phyloP scores from a whole-genome alignment of 2,797 vertebrate species.

The Rhinophrynus dorsalis region DNA sequence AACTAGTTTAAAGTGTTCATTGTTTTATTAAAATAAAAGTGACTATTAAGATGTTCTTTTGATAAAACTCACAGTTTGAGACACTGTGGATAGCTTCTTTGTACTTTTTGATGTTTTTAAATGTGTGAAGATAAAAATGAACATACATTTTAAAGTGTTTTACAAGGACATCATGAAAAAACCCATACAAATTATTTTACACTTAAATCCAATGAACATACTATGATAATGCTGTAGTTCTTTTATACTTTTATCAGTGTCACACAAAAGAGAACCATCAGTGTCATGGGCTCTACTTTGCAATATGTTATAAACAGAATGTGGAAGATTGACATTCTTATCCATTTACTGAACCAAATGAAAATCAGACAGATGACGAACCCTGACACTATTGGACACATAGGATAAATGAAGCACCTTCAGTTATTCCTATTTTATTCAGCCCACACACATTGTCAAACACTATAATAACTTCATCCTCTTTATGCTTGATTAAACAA shows the following conservation, averaged over 20 bases:
- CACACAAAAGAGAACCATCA: slow-evolving; percentile 11
- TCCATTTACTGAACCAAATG: slow-evolving; percentile 31
- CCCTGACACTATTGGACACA: slow-evolving; percentile 5
- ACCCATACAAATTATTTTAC: slow-evolving; percentile 34
- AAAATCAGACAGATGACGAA: slow-evolving; percentile 7
- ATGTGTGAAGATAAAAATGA: not conserved
- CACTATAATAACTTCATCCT: not conserved
- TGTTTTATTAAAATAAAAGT: too few relatives aligned
- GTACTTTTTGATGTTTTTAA: too few relatives aligned
- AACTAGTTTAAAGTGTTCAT: too few relatives aligned
- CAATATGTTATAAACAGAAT: slow-evolving; percentile 16
- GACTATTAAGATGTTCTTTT: too few relatives aligned
- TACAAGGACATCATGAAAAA: not conserved
- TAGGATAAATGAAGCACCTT: slow-evolving; percentile 31
- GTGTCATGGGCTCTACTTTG: slow-evolving; percentile 20
- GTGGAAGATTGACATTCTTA: slow-evolving; percentile 10
- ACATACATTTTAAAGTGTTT: not conserved
- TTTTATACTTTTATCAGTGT: not conserved
- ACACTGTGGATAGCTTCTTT: too few relatives aligned
- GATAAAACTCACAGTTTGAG: too few relatives aligned
- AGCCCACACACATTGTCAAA: slow-evolving; percentile 26
- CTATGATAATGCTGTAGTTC: not conserved
- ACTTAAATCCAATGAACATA: slow-evolving; percentile 29
- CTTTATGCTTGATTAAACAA: too few relatives aligned
- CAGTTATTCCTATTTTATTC: slow-evolving; percentile 15